Conservation (phyloP, 2,888 invertebrate genomes). For the Drosophila monieri region DNA sequence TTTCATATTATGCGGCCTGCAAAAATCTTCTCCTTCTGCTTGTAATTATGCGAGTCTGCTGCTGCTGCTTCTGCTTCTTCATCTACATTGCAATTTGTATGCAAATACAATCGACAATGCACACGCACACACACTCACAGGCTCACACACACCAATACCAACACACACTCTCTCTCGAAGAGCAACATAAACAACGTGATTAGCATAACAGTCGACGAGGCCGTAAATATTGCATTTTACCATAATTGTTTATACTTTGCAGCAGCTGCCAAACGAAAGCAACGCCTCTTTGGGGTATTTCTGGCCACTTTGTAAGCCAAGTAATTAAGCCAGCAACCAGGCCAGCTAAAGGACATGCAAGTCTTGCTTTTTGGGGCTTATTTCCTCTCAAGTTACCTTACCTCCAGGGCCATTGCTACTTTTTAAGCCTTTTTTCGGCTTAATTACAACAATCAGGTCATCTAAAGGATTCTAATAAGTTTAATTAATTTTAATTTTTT, state of each 20-base stretch:
- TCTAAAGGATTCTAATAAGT: no score
- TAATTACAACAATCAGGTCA: no score
- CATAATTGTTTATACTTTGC: conserved; percentile 72
- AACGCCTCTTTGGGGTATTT: conserved; percentile 43
- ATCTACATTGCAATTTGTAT: conserved; percentile 77
- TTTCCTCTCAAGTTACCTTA: no score
- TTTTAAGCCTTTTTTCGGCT: no score
- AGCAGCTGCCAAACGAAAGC: conserved; percentile 59
- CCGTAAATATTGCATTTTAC: conserved; percentile 74
- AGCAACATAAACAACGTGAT: conserved; percentile 51
- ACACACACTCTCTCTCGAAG: conserved; percentile 1
- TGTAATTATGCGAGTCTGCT: conserved; percentile 61
- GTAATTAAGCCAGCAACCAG: conserved; percentile 41
- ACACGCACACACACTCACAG: conserved; percentile 20
- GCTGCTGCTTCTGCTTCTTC: conserved; percentile 50
- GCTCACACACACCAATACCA: conserved; percentile 21
- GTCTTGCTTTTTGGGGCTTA: no score
- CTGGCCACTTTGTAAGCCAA: conserved; percentile 40
- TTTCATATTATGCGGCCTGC: conserved; percentile 38
- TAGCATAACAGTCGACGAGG: conserved; percentile 68
- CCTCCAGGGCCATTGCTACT: no score
- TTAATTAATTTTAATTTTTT: no score
- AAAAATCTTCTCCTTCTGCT: conserved; percentile 44
- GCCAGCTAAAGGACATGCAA: conserved; percentile 6
- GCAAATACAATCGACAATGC: conserved; percentile 76